Base-by-base conservation (phyloP, 1,140 invertebrate genomes). In the Zophobas morio region DNA sequence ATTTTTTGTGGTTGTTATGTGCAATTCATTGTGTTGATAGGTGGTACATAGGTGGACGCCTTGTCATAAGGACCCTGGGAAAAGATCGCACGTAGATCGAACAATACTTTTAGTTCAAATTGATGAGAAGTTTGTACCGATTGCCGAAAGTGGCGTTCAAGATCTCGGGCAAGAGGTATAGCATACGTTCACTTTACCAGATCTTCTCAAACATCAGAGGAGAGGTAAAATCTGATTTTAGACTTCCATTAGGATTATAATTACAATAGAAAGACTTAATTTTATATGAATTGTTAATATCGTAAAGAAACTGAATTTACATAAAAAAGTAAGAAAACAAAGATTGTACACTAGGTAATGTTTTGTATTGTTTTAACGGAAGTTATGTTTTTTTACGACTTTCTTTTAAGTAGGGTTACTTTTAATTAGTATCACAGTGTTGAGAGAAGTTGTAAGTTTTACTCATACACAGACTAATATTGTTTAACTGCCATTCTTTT, bases 1-100 rank as follows among this genome's bases (percentile, higher is more conserved):
- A 20, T 20, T 20, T 20, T 20, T 20, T 20, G 20, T 20, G 20
- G 20, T 20, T 20, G 20, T 20, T 20, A 20, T 20, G 20, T 20
- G 49, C 49, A 20, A 6, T 8, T 46, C 42, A 8, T 60, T 39
- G 33, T 37, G 6, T 47, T 82, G 77, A 33, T 81, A 92, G 88
- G 93, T 97, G 32, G 96, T 98, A 6, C 96, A 98, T 86, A 93
- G 93, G 79, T 98, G 96, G 96, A 91, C 92, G 32, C 96, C 96
- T 0, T 94, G 94, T 87, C 96, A 98, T 88, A 90, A 94, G 73
- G 95, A 98, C 85, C 92, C 93, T 0, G 91, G 92, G 79, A 91
- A 93, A 56, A 90, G 96, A 2, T 98, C 96, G 6, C 95, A 98
- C 84, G 93, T 97, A 0, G 96, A 97, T 85, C 94, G 96, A 79